Percentiles rank a stretch among this genome's conserved stretches.
These are phyloP conservation scores for Spisula subtruncata DNA, from an alignment of 2,888 invertebrate species.

Conservation along the genomic window DNA sequence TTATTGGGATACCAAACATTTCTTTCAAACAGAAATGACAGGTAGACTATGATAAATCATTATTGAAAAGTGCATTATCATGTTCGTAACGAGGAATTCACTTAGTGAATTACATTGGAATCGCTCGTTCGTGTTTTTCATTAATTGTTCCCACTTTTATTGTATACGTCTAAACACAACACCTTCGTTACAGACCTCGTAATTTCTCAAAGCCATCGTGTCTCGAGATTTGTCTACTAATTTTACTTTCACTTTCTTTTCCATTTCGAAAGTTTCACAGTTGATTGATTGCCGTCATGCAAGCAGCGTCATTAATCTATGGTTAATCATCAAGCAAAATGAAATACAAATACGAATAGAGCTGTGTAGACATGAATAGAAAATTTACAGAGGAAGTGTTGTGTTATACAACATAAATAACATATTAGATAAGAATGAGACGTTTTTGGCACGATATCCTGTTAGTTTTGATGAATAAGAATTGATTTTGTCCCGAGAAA, in stretches of 20 bases:
- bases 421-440: too few relatives aligned
- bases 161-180: too few relatives aligned
- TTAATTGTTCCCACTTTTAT: neutral
- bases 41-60: neutral
- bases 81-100: neutral
- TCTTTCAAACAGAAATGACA: too few relatives aligned
- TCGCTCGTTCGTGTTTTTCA: too few relatives aligned
- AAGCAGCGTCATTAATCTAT: too few relatives aligned
- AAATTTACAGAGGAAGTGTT: neutral
- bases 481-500: too few relatives aligned
- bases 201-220: too few relatives aligned
- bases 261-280: neutral
- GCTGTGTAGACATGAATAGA: constrained; percentile 1
- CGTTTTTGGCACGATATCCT: constrained; percentile 6
- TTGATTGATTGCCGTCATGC: constrained; percentile 16
- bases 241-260: neutral
- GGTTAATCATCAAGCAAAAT: too few relatives aligned
- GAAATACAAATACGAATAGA: neutral
- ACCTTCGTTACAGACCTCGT: too few relatives aligned
- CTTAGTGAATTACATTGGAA: too few relatives aligned
- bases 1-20: too few relatives aligned
- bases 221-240: constrained; percentile 13
- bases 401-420: neutral
- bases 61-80: neutral
- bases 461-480: too few relatives aligned